Evolutionary conservation across 1,140 invertebrate species (phyloP), one percentile per base, ranked within the genome.

Genomic region (Spodoptera frugiperda): DNA sequence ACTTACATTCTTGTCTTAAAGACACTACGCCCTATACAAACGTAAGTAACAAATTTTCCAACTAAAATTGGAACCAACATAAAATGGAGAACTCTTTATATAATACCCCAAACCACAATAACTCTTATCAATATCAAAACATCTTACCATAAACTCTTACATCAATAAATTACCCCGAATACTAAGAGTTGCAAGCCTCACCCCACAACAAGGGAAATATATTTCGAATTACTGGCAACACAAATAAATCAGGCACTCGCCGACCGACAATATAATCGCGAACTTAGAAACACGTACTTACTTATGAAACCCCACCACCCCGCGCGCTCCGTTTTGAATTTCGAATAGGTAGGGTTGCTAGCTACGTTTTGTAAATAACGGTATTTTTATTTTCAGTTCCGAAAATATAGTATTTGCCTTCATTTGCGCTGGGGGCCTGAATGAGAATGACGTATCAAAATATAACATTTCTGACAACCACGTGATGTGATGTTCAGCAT

Each of bases 281-380:
- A 77, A 77, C 61, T 80, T 79, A 67, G 67, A 59, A 61, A 76
- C 78, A 80, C 78, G 78, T 80, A 80, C 51, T 75, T 78, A 65
- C 71, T 80, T 80, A 79, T 73, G 55, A 79, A 79, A 65, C 59
- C 61, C 68, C 54, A 49, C 75, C 61, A 25, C 73, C 53, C 65
- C 57, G 65, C 57, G 65, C 48, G 57, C 17, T 72, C 51, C 67
- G 77, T 78, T 78, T 78, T 74, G 77, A 65, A 78, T 78, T 72
- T 78, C 57, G 67, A 63, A 79, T 68, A 63, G 33, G 14, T 76
- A 76, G 73, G 73, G 78, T 76, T 76, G 78, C 46, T 30, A 65
- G 19, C 14, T 6, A 21, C 14, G 10, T 25, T 30, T 30, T n/a
- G 14, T 54, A 30, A 57, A 49, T 19, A 53, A 53, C 3, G n/a